These are phyloP conservation scores for Ctenodactylus gundi DNA, from an alignment of 2,113 vertebrate species.

Conservation along the genomic window DNA sequence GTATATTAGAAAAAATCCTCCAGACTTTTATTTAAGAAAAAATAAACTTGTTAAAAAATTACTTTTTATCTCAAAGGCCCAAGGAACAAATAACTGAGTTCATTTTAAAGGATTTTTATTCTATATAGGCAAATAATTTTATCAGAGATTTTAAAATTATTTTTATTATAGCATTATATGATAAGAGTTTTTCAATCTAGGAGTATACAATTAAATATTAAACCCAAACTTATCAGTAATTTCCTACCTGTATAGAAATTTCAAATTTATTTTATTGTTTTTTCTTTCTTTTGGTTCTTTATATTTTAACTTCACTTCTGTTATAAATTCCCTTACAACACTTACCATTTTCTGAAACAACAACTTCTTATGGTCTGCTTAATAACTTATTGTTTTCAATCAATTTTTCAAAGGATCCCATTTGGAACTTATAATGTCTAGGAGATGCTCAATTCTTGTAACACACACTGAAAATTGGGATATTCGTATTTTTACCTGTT, in stretches of 20 bases:
- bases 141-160: neutral
- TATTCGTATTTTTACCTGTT: neutral
- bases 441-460: neutral
- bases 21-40: neutral
- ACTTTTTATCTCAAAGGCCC: neutral
- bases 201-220: neutral
- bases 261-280: neutral
- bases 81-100: neutral
- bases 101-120: neutral
- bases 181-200: neutral
- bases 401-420: neutral
- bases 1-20: neutral
- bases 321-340: neutral
- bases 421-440: neutral
- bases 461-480: neutral
- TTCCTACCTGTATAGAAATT: neutral
- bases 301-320: neutral
- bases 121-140: constrained; percentile 4
- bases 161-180: neutral
- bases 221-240: neutral
- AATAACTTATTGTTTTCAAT: neutral
- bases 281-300: neutral
- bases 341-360: neutral
- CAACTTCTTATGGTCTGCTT: neutral
- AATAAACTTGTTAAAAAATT: neutral